phyloP scores from a whole-genome alignment of 2,888 invertebrate species.

The Synergus umbraculus region DNA sequence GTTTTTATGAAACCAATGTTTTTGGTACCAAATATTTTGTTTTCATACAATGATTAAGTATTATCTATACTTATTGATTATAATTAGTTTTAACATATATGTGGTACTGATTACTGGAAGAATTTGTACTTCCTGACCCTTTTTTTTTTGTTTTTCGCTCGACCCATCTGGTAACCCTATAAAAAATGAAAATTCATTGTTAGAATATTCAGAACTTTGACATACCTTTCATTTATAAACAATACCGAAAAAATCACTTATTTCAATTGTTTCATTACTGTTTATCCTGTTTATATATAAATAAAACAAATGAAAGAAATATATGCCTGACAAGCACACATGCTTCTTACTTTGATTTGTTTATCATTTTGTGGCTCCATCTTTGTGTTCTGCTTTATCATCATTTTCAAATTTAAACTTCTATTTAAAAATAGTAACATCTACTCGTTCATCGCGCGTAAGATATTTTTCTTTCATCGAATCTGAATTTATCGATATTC shows the following conservation, averaged over 20 bases:
- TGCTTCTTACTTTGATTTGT: background rate
- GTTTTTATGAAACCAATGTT: too few relatives aligned
- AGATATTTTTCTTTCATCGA: too few relatives aligned
- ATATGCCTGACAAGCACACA: background rate
- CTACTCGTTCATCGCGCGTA: too few relatives aligned
- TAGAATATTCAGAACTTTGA: background rate
- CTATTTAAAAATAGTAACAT: background rate
- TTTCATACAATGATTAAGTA: too few relatives aligned
- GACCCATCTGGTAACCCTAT: too few relatives aligned
- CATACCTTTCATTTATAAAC: background rate
- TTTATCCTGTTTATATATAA: background rate
- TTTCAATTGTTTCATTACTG: background rate
- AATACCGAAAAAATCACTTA: background rate
- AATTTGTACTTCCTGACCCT: too few relatives aligned
- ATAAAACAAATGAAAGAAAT: background rate
- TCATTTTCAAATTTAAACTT: background rate
- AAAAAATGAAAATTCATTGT: background rate
- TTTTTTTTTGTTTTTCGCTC: too few relatives aligned
- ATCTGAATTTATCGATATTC: too few relatives aligned
- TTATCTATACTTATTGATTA: too few relatives aligned
- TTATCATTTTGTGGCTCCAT: conserved; percentile 21
- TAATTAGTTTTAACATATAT: too few relatives aligned
- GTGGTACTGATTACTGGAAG: too few relatives aligned
- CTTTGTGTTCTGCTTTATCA: background rate
- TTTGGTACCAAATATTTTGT: too few relatives aligned